These are phyloP conservation scores for Schrankia costaestrigalis DNA, from an alignment of 2,888 invertebrate species.

Conservation along the genomic window DNA sequence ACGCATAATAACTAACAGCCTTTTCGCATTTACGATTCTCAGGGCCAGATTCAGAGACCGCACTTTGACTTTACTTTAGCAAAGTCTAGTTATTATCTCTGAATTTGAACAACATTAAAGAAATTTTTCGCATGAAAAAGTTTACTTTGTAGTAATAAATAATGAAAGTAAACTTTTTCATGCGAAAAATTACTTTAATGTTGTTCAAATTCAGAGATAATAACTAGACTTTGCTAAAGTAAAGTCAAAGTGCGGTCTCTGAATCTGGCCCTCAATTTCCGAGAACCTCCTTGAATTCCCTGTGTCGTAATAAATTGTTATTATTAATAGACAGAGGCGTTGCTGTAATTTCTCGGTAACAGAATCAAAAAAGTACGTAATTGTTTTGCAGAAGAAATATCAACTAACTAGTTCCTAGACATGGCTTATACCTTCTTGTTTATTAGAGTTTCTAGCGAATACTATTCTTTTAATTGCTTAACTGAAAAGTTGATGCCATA, in stretches of 20 bases:
- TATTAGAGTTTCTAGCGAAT: conserved; percentile 29
- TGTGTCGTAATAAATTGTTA: conserved; percentile 38
- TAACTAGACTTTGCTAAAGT: no score
- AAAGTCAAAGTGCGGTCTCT: no score
- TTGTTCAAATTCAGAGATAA: no score
- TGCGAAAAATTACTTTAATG: no score
- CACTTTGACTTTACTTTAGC: no score
- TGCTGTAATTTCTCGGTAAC: conserved; percentile 35
- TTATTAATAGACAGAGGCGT: conserved; percentile 38
- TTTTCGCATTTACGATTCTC: conserved; percentile 70
- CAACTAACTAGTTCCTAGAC: conserved; percentile 28
- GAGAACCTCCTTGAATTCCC: conserved; percentile 52
- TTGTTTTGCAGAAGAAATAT: conserved; percentile 33
- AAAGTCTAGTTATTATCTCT: no score
- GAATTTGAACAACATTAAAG: no score
- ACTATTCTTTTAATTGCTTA: conserved; percentile 22
- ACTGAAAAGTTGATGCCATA: not conserved
- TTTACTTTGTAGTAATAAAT: no score
- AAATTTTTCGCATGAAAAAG: no score
- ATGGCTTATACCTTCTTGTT: conserved; percentile 25
- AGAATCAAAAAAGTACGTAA: conserved; percentile 33
- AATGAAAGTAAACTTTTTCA: no score
- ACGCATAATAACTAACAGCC: conserved; percentile 38
- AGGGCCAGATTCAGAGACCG: no score
- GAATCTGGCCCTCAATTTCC: conserved; percentile 66